phyloP scores from a whole-genome alignment of 2,113 vertebrate species.

The Melanerpes aurifrons region DNA sequence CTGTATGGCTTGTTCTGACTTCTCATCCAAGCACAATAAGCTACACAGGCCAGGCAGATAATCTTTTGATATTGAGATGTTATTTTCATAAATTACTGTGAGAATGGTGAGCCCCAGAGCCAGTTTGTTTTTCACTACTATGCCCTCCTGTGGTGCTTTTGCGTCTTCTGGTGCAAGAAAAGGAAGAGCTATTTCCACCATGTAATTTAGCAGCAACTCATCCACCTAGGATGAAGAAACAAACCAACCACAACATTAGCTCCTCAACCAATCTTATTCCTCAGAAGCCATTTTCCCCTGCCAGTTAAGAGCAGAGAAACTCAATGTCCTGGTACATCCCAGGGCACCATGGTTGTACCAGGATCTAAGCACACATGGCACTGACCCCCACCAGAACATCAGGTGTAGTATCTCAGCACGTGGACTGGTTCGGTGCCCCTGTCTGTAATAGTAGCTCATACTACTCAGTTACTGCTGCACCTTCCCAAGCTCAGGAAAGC shows the following conservation, averaged over 20 bases:
- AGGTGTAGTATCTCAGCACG: neutral
- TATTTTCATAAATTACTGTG: fast-evolving
- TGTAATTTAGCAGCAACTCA: neutral
- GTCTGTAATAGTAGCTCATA: neutral
- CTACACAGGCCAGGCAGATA: neutral
- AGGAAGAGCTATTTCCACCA: neutral
- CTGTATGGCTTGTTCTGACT: neutral
- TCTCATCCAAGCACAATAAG: constrained; percentile 50
- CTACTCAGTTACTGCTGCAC: neutral
- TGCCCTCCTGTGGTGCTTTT: neutral
- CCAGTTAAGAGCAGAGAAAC: fast-evolving
- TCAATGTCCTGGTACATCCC: neutral
- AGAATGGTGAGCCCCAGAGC: constrained; percentile 66
- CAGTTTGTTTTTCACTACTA: neutral
- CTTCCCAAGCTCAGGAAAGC: neutral
- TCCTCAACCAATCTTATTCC: neutral
- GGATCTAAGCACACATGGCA: fast-evolving
- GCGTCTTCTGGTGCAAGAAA: neutral
- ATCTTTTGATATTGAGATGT: fast-evolving
- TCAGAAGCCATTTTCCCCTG: neutral
- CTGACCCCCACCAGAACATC: neutral
- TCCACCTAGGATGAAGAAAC: constrained; percentile 60
- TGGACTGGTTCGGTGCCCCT: too few relatives aligned
- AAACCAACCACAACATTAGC: neutral
- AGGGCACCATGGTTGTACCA: fast-evolving